Evolutionary conservation across 2,113 vertebrate genomes (phyloP).

Genomic region (Ochotona princeps): DNA sequence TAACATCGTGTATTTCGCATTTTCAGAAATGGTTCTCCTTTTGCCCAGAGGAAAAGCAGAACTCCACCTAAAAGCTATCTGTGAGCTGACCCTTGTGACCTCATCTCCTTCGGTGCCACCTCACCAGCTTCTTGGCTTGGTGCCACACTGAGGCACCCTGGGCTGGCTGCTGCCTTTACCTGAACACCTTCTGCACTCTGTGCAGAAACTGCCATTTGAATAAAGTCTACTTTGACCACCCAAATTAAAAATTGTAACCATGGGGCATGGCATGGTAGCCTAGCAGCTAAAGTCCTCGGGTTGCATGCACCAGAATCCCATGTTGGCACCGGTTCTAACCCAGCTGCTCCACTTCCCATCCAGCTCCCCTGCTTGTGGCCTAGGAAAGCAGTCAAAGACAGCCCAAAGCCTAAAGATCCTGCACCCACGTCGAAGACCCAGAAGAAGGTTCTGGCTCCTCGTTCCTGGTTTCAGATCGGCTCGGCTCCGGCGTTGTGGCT

Average conservation of each 20-base stretch:
- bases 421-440: too few species aligned
- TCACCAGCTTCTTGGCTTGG: background rate
- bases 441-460: too few species aligned
- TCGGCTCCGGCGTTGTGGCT: too few species aligned
- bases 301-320: too few species aligned
- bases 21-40: background rate
- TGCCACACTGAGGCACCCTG: background rate
- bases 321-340: too few species aligned
- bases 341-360: too few species aligned
- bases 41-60: background rate
- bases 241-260: background rate
- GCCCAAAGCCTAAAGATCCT: too few species aligned
- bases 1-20: background rate
- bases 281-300: too few species aligned
- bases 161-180: background rate
- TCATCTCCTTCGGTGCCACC: background rate
- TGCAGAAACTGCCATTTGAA: conserved; percentile 14
- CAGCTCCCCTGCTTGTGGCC: too few species aligned
- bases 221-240: background rate
- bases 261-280: too few species aligned
- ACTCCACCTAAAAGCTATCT: background rate
- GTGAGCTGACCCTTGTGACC: background rate
- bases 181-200: background rate
- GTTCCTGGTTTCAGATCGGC: too few species aligned
- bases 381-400: too few species aligned